phyloP scores from a whole-genome alignment of 1,140 invertebrate species.

The Pteromalus puparum region DNA sequence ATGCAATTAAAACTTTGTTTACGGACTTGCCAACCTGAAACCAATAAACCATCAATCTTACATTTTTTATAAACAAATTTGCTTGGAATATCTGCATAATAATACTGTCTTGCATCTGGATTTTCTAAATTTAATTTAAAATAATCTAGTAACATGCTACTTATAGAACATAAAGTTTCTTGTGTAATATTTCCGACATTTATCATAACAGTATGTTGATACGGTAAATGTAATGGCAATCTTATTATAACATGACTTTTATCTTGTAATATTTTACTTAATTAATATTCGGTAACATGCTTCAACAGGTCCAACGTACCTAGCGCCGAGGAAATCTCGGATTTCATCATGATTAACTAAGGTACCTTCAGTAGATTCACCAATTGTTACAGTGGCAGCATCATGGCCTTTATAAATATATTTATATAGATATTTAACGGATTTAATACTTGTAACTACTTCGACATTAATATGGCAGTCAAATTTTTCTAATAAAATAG shows the following conservation, averaged over 20 bases:
- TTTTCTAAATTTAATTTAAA: no score
- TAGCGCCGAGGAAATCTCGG: no score
- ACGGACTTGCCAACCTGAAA: slow-evolving; percentile 7
- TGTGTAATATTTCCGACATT: not conserved
- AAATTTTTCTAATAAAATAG: slow-evolving; percentile 41
- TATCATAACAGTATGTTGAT: slow-evolving; percentile 35
- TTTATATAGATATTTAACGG: slow-evolving; percentile 46
- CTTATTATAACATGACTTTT: slow-evolving; percentile 47
- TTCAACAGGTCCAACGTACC: no score
- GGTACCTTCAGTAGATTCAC: slow-evolving; percentile 14
- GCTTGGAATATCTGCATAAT: slow-evolving; percentile 20
- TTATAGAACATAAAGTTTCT: not conserved
- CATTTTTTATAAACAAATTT: slow-evolving; percentile 12
- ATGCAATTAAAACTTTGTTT: not conserved
- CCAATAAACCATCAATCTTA: not conserved
- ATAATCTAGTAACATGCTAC: no score
- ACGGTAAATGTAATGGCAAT: slow-evolving; percentile 25
- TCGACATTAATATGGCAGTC: slow-evolving; percentile 49
- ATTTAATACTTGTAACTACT: slow-evolving; percentile 68
- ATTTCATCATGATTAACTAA: no score
- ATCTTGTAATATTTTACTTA: slow-evolving; percentile 43
- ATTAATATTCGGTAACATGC: slow-evolving; percentile 3
- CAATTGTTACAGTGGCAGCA: slow-evolving; percentile 48
- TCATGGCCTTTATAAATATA: slow-evolving; percentile 51
- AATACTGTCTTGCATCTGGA: slow-evolving; percentile 2